Evolutionary conservation across 2,113 vertebrate genomes (phyloP).

Genomic region (Phasianus colchicus): DNA sequence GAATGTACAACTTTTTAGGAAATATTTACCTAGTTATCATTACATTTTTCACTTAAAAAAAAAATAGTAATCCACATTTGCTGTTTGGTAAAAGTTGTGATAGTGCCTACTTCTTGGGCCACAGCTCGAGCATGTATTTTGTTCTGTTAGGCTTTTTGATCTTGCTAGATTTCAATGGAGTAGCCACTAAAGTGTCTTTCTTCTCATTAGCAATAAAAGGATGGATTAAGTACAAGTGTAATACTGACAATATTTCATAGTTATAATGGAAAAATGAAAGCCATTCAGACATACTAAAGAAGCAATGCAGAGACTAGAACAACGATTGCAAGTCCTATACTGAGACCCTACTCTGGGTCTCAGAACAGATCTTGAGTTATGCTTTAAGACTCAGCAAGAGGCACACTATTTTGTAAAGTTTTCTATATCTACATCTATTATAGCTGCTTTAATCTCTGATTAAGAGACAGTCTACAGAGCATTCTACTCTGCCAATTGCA

Average conservation of each 20-base stretch:
- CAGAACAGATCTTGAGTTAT: not conserved
- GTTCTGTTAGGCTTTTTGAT: not conserved
- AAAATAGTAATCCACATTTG: not conserved
- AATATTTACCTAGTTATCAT: not conserved
- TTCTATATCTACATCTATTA: conserved; percentile 19
- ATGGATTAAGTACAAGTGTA: not conserved
- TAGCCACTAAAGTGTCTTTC: not conserved
- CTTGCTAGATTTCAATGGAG: not conserved
- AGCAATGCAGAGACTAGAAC: not conserved
- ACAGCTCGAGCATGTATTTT: not conserved
- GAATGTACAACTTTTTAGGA: not conserved
- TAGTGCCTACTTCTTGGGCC: not conserved
- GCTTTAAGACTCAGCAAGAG: not conserved
- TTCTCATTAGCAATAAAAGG: not conserved
- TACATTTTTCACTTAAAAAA: not conserved
- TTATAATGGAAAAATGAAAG: not conserved
- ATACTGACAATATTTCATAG: not conserved
- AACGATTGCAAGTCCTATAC: not conserved
- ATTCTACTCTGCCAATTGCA: not conserved
- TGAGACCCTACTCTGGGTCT: not conserved
- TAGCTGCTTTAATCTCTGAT: conserved; percentile 57
- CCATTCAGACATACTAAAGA: not conserved
- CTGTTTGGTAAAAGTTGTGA: not conserved
- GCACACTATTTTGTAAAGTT: not conserved
- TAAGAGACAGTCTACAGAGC: conserved; percentile 6